Percentiles rank a stretch among this genome's conserved stretches.
phyloP scores from a whole-genome alignment of 2,797 vertebrate species.

The Catostomus latipinnis region DNA sequence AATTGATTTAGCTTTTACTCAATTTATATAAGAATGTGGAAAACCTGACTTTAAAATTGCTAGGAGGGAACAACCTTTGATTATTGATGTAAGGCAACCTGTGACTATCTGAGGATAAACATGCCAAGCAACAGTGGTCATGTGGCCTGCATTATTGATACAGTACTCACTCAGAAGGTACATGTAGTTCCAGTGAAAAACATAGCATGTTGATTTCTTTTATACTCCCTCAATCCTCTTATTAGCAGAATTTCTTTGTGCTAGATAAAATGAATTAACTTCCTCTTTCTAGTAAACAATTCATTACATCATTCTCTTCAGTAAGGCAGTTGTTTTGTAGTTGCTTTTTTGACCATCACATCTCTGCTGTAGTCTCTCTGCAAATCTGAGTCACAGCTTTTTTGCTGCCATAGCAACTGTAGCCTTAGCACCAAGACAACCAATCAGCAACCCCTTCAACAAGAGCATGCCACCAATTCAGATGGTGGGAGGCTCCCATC shows the following conservation, averaged over 20 bases:
- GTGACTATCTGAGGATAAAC: not conserved
- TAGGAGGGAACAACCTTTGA: not conserved
- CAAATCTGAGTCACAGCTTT: slow-evolving; percentile 58
- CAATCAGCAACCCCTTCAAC: slow-evolving; percentile 82
- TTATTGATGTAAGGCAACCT: not conserved
- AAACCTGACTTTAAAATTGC: no score
- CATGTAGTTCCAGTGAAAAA: not conserved
- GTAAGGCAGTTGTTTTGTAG: slow-evolving; percentile 26
- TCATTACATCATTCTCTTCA: not conserved
- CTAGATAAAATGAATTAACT: slow-evolving; percentile 8
- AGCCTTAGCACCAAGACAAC: slow-evolving; percentile 77
- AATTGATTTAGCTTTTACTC: not conserved
- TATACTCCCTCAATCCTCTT: not conserved
- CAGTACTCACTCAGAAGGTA: not conserved
- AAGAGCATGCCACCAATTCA: slow-evolving; percentile 44
- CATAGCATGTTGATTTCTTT: not conserved
- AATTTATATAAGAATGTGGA: not conserved
- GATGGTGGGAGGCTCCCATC: not conserved
- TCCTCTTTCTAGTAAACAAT: slow-evolving; percentile 1
- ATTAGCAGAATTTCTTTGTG: no score
- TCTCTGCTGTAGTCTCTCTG: slow-evolving; percentile 65
- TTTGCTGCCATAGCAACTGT: slow-evolving; percentile 78
- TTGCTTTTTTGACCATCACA: slow-evolving; percentile 53
- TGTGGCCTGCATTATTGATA: not conserved
- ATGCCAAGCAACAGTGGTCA: not conserved